Evolutionary conservation across 2,797 vertebrate species (phyloP), one percentile per base, ranked within the genome.

Genomic region (Craterocephalus amniculus): DNA sequence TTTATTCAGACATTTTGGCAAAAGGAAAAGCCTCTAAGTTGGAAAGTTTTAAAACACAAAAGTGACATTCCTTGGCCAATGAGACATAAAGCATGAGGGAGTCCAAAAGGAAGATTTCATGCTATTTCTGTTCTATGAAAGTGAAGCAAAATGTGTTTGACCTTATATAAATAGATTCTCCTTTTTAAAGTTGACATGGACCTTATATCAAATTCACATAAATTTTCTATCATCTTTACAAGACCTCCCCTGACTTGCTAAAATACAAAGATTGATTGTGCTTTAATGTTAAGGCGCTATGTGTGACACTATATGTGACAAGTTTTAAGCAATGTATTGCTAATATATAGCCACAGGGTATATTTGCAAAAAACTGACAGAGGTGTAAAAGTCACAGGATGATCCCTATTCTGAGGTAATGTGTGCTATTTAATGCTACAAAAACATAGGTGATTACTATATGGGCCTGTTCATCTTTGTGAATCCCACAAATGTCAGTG

Each of bases 1-100:
- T 88, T 88, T 87, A 80, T 64, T 83, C 72, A 60, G 73, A 90
- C 88, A 83, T 86, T 45, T 78, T 51, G 27, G 70, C 61, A 76
- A 69, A 80, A 52, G 64, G 60, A 72, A 84, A 80, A 74, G 59
- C 74, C 69, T 81, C 75, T 76, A 63, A 80, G 86, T 58, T 73
- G 59, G 68, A 89, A 80, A 83, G 70, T 71, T 83, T 83, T 79
- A 34, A 74, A 77, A 77, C 40, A 40, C 63, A 70, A 66, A 74
- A 67, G 31, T 52, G 38, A 29, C 1, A 2, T n/a, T 75, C 45
- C 67, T 7, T 11, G 70, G 45, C n/a, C 18, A 58, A 18, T 5
- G 29, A 83, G 69, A 80, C 72, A 77, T 81, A 73, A 72, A 76
- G 81, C 63, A 79, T 2, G 27, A 67, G 45, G 55, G 56, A 69